Conservation (phyloP, 2,888 invertebrate genomes). For the Cataglyphis cursor region DNA sequence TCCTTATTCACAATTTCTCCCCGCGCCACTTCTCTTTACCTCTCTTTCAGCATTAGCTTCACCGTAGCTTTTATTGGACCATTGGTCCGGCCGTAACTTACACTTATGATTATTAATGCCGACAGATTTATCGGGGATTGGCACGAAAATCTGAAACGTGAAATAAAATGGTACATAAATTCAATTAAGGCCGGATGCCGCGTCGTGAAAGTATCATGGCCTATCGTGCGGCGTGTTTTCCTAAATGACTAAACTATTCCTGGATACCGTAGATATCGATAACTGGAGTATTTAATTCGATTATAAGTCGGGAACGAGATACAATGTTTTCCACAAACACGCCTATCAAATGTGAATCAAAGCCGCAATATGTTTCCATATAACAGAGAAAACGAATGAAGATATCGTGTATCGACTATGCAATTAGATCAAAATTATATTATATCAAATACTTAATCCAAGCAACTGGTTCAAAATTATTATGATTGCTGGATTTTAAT, state of each 20-base stretch:
- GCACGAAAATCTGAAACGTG: constrained; percentile 79
- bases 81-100: constrained; percentile 82
- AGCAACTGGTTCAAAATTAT: background rate
- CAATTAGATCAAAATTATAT: too few species aligned
- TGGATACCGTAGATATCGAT: constrained; percentile 56
- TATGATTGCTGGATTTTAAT: background rate
- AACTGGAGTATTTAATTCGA: constrained; percentile 48
- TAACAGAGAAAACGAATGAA: constrained; percentile 10
- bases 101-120: constrained; percentile 85
- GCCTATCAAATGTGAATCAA: constrained; percentile 12
- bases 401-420: background rate
- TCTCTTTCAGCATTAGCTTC: constrained; percentile 79
- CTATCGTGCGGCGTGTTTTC: constrained; percentile 23
- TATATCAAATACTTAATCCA: background rate
- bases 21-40: constrained; percentile 38
- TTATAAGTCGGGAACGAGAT: constrained; percentile 29
- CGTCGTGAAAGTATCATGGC: constrained; percentile 56
- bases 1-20: constrained; percentile 47
- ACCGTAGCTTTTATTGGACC: constrained; percentile 83
- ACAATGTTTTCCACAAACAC: constrained; percentile 26
- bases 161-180: constrained; percentile 81
- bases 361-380: background rate
- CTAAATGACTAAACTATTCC: constrained; percentile 29
- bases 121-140: constrained; percentile 85
- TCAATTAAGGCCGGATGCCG: constrained; percentile 72